Evolutionary conservation across 2,888 invertebrate genomes (phyloP).

Genomic region (Artemia sinica): DNA sequence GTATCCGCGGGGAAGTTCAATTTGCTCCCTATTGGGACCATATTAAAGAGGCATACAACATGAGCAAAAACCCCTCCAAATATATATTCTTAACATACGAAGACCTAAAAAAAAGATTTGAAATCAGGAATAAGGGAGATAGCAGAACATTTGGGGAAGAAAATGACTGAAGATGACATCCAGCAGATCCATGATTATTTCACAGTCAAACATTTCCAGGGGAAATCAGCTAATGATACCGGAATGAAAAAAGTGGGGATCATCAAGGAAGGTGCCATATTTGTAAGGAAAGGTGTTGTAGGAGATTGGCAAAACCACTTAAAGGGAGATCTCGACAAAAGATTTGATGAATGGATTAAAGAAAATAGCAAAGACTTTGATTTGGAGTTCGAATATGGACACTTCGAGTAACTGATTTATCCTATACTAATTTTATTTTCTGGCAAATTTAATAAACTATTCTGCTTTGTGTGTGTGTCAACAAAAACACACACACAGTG

Average conservation of each 20-base stretch:
- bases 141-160: slow-evolving; percentile 30
- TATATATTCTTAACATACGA: slow-evolving; percentile 31
- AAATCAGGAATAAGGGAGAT: slow-evolving; percentile 29
- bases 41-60: slow-evolving; percentile 30
- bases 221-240: slow-evolving; percentile 31
- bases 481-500: no score
- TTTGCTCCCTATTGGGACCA: slow-evolving; percentile 30
- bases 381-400: background rate
- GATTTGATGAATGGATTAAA: background rate
- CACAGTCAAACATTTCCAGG: slow-evolving; percentile 34
- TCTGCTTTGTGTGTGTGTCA: no score
- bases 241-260: slow-evolving; percentile 12
- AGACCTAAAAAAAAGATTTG: slow-evolving; percentile 31
- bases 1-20: background rate
- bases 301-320: slow-evolving; percentile 34
- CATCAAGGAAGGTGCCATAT: slow-evolving; percentile 4
- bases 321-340: slow-evolving; percentile 24
- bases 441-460: background rate
- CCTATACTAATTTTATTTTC: background rate
- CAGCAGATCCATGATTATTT: slow-evolving; percentile 31
- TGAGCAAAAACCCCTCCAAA: slow-evolving; percentile 29
- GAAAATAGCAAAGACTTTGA: slow-evolving; percentile 1
- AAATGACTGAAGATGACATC: slow-evolving; percentile 29
- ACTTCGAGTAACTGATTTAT: background rate
- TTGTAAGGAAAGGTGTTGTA: slow-evolving; percentile 28